These are phyloP conservation scores for Engraulis encrasicolus DNA, from an alignment of 2,113 vertebrate genomes.

Conservation along the genomic window DNA sequence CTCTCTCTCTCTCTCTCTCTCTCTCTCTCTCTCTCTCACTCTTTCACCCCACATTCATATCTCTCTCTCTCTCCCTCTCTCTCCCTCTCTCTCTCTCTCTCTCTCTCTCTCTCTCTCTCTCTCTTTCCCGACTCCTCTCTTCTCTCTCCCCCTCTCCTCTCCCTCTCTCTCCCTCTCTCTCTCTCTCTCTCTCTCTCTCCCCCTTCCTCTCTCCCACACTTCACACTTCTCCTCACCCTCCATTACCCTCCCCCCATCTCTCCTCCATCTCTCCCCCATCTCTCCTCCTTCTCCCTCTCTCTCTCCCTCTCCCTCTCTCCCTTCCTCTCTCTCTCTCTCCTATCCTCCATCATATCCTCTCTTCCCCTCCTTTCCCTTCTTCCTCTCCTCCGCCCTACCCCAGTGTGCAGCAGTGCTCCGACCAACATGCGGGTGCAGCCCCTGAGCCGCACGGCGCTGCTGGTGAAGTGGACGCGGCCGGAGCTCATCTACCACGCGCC, in stretches of 20 bases:
- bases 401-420: constrained; percentile 94
- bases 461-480: constrained; percentile 91
- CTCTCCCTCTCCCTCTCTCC: neutral
- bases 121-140: neutral
- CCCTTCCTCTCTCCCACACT: neutral
- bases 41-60: neutral
- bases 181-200: neutral
- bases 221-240: neutral
- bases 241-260: neutral
- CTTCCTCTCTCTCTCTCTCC: neutral
- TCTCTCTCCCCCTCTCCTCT: neutral
- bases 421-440: constrained; percentile 97
- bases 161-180: neutral
- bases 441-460: constrained; percentile 85
- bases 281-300: neutral
- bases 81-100: neutral
- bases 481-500: constrained; percentile 92
- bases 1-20: neutral
- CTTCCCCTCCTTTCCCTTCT: neutral
- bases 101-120: neutral
- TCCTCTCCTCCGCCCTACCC: neutral
- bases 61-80: constrained; percentile 12
- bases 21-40: neutral
- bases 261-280: neutral
- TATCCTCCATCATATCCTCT: neutral